phyloP scores from a whole-genome alignment of 1,140 invertebrate species.

The Apis mellifera region DNA sequence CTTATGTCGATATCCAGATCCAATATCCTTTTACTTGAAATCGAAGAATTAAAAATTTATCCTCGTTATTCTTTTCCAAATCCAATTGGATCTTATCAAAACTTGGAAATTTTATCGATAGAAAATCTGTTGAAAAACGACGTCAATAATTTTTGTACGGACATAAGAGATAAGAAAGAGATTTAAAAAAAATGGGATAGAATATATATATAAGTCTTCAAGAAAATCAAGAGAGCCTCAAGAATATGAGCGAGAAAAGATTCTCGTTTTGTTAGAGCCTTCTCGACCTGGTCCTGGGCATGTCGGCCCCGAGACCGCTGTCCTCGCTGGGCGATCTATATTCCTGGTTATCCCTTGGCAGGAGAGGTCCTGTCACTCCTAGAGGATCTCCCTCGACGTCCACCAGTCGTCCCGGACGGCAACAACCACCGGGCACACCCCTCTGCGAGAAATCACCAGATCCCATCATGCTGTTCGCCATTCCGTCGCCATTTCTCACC shows the following conservation, averaged over 20 bases:
- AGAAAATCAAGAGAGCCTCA: neutral
- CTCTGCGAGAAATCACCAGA: constrained; percentile 79
- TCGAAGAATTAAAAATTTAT: neutral
- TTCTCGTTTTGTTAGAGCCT: constrained; percentile 6
- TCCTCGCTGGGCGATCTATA: constrained; percentile 91
- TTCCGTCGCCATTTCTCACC: constrained; percentile 30
- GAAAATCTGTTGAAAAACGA: too few species aligned
- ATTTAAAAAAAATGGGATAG: neutral
- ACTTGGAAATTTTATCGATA: too few species aligned
- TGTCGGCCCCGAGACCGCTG: constrained; percentile 90
- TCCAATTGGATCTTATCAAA: too few species aligned
- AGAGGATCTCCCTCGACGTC: constrained; percentile 83
- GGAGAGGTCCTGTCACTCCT: constrained; percentile 79
- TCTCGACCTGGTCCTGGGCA: constrained; percentile 83
- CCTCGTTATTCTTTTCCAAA: neutral
- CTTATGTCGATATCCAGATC: too few species aligned
- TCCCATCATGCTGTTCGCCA: constrained; percentile 65
- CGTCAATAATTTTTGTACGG: too few species aligned
- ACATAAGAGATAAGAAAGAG: neutral
- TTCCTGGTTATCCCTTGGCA: constrained; percentile 82
- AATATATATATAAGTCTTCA: neutral
- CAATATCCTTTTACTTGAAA: too few species aligned
- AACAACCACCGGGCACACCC: constrained; percentile 70
- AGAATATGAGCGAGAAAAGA: neutral
- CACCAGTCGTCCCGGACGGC: constrained; percentile 81